These are phyloP conservation scores for Kryptolebias ocellatus DNA, from an alignment of 2,797 vertebrate genomes.

Conservation along the genomic window DNA sequence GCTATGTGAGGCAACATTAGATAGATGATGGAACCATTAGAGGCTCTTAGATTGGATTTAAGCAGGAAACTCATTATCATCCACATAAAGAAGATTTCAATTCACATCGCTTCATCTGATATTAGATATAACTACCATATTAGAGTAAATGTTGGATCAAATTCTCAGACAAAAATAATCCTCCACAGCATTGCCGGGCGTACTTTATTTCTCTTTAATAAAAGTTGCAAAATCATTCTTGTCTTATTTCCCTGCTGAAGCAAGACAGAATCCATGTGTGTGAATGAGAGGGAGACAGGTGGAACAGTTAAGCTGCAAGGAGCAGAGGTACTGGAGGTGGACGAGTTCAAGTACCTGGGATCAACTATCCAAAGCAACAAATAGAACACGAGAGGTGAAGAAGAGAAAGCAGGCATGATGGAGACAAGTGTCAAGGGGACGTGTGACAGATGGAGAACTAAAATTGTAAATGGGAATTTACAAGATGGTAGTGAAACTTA, in stretches of 20 bases:
- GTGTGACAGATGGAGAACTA: too few species aligned
- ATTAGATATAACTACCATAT: constrained; percentile 70
- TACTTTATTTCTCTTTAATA: constrained; percentile 66
- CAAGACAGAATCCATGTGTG: neutral
- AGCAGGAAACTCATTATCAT: constrained; percentile 75
- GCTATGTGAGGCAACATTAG: constrained; percentile 64
- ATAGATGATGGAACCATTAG: constrained; percentile 63
- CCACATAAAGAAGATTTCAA: constrained; percentile 76
- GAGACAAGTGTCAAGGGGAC: too few species aligned
- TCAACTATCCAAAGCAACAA: too few species aligned
- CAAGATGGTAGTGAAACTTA: too few species aligned
- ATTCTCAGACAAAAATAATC: constrained; percentile 63
- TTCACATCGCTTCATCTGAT: constrained; percentile 71
- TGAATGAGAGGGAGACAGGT: too few species aligned
- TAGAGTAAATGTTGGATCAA: constrained; percentile 60
- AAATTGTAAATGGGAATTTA: too few species aligned
- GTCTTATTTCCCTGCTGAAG: constrained; percentile 42
- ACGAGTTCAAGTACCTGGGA: too few species aligned
- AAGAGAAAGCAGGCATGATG: too few species aligned
- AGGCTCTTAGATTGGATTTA: constrained; percentile 76
- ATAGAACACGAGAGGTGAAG: too few species aligned
- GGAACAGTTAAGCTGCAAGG: too few species aligned
- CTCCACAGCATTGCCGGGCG: constrained; percentile 43
- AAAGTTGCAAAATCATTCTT: constrained; percentile 50
- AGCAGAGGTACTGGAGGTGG: too few species aligned